Conservation (phyloP, 2,888 invertebrate species). For the Danaus chrysippus region DNA sequence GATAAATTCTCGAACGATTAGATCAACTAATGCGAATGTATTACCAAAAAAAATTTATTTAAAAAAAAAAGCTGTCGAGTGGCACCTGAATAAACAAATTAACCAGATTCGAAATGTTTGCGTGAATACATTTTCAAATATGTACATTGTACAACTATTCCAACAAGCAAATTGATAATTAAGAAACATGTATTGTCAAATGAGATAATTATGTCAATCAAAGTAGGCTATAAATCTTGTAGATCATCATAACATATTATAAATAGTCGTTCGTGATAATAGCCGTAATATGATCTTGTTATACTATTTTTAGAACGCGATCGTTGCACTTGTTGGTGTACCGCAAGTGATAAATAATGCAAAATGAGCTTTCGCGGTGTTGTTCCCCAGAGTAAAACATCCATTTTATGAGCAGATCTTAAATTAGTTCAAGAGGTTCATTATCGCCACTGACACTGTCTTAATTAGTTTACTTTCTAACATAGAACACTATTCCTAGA, state of each 20-base stretch:
- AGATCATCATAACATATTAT: slow-evolving; percentile 23
- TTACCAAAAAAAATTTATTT: slow-evolving; percentile 9
- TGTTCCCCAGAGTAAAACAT: slow-evolving; percentile 18
- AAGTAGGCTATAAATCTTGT: slow-evolving; percentile 15
- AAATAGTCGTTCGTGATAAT: slow-evolving; percentile 32
- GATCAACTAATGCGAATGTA: slow-evolving; percentile 22
- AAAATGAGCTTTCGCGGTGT: slow-evolving; percentile 44
- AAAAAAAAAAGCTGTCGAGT: not conserved
- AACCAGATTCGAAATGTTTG: not conserved
- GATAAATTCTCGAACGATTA: slow-evolving; percentile 25
- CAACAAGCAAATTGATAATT: too few relatives aligned
- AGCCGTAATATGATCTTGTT: slow-evolving; percentile 41
- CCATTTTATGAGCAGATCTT: not conserved
- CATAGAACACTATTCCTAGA: not conserved
- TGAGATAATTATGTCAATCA: too few relatives aligned
- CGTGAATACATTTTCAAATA: too few relatives aligned
- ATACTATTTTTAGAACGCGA: slow-evolving; percentile 60
- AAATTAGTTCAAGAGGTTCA: not conserved
- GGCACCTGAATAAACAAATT: slow-evolving; percentile 15
- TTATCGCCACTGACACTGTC: slow-evolving; percentile 8
- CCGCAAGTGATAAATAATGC: slow-evolving; percentile 57
- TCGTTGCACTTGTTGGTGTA: slow-evolving; percentile 56
- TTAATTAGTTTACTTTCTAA: not conserved
- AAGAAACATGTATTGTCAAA: too few relatives aligned
- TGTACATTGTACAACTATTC: too few relatives aligned